Conservation (phyloP, 2,797 vertebrate genomes). For the Anas bahamensis region DNA sequence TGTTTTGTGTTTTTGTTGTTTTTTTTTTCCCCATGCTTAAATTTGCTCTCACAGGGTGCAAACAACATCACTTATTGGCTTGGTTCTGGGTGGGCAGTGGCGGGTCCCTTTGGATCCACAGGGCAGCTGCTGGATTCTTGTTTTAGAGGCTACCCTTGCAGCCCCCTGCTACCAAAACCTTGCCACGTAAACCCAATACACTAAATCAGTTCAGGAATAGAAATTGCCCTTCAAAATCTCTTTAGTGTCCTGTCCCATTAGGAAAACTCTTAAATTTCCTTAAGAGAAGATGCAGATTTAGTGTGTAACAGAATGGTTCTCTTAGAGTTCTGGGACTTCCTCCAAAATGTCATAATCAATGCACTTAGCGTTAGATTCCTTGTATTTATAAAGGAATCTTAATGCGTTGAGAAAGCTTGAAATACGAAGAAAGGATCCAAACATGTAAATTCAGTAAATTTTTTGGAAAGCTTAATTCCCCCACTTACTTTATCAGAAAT, state of each 20-base stretch:
- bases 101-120: no score
- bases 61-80: no score
- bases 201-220: background rate
- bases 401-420: background rate
- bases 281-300: background rate
- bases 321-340: background rate
- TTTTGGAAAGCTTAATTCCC: background rate
- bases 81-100: no score
- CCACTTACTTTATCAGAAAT: background rate
- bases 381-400: background rate
- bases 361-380: background rate
- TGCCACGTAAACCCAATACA: no score
- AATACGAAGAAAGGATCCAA: background rate
- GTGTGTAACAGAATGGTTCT: fast-evolving
- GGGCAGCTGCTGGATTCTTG: no score
- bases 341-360: background rate
- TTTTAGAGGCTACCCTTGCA: no score
- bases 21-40: no score
- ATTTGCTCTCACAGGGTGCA: no score
- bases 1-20: no score
- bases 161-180: no score
- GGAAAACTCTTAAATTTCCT: background rate
- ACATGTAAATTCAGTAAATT: background rate
- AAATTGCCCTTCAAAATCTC: background rate
- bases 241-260: background rate